phyloP scores from a whole-genome alignment of 2,113 vertebrate genomes.

The Casuarius casuarius region DNA sequence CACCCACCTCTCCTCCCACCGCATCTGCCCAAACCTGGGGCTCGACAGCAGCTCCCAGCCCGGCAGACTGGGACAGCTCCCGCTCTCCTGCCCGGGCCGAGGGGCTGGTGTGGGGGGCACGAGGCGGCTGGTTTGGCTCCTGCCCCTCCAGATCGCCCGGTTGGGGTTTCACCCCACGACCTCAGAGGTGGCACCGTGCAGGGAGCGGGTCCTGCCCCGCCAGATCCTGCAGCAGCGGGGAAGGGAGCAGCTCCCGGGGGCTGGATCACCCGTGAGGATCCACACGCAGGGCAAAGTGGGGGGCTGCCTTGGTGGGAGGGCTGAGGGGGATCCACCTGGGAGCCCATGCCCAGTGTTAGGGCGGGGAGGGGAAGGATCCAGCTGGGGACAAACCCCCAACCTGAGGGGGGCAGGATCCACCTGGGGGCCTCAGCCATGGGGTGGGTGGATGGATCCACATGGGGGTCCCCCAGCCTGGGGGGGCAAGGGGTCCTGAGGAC shows the following conservation, averaged over 20 bases:
- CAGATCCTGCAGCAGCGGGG: not conserved
- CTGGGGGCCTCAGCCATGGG: too few species aligned
- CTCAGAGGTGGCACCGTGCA: not conserved
- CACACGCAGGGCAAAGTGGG: too few species aligned
- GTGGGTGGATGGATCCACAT: too few species aligned
- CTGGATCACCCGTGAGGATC: not conserved
- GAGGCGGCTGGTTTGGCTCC: not conserved
- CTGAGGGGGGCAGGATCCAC: too few species aligned
- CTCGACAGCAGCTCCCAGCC: not conserved
- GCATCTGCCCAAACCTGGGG: not conserved
- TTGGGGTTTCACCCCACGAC: accelerated
- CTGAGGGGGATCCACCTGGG: not conserved
- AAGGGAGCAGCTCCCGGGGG: not conserved
- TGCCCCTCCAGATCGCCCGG: accelerated
- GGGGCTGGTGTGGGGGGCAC: too few species aligned
- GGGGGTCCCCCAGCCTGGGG: too few species aligned
- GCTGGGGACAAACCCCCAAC: too few species aligned
- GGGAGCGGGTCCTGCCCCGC: not conserved
- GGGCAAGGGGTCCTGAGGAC: too few species aligned
- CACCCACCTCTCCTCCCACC: not conserved
- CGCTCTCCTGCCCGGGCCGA: accelerated
- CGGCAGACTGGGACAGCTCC: too few species aligned
- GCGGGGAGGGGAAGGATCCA: not conserved
- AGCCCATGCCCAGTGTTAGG: not conserved
- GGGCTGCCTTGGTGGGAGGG: too few species aligned